Evolutionary conservation across 1,140 invertebrate species (phyloP).

Genomic region (Atta cephalotes): DNA sequence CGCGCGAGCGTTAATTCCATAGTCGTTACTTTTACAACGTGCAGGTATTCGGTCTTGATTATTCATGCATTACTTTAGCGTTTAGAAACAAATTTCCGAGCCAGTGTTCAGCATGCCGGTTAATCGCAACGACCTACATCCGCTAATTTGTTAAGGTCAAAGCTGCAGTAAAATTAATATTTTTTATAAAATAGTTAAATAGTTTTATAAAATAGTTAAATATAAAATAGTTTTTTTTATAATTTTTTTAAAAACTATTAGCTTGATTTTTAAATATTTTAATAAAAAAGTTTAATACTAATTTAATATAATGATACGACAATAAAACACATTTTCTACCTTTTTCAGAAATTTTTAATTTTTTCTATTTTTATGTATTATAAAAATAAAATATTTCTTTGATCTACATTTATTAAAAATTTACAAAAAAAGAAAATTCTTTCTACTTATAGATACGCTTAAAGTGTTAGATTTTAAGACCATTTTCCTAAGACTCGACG

Average conservation of each 20-base stretch:
- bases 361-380: not conserved
- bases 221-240: not conserved
- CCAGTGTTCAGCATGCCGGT: not conserved
- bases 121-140: slow-evolving; percentile 50
- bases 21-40: not conserved
- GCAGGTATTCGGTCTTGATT: slow-evolving; percentile 24
- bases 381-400: not conserved
- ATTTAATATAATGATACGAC: not conserved
- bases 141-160: slow-evolving; percentile 3
- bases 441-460: not conserved
- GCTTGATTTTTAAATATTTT: not conserved
- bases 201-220: no score
- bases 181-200: no score
- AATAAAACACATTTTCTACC: not conserved
- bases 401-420: not conserved
- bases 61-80: slow-evolving; percentile 51
- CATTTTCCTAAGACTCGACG: not conserved
- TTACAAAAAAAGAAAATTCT: not conserved
- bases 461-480: not conserved
- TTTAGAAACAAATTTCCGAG: slow-evolving; percentile 35
- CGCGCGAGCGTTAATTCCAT: slow-evolving; percentile 13
- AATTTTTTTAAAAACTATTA: not conserved
- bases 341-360: not conserved
- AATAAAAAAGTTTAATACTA: not conserved
- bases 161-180: not conserved